Conservation (phyloP, 1,140 invertebrate genomes). For the Oncopodura yosiiana region DNA sequence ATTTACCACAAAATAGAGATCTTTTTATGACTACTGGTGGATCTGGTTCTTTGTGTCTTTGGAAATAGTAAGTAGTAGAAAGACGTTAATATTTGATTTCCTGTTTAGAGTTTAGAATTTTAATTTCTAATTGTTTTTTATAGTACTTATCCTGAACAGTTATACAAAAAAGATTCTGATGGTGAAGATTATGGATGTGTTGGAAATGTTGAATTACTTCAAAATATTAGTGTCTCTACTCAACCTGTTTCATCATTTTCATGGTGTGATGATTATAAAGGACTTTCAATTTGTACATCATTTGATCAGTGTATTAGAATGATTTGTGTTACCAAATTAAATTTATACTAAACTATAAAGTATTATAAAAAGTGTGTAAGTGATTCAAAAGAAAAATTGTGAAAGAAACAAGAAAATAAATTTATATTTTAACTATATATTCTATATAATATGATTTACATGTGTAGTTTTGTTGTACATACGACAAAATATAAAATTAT, state of each 20-base stretch:
- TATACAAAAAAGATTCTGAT: slow-evolving; percentile 56
- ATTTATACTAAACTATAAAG: slow-evolving; percentile 46
- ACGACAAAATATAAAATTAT: no score
- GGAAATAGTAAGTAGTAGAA: slow-evolving; percentile 81
- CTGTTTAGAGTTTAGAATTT: not conserved
- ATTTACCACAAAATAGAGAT: slow-evolving; percentile 88
- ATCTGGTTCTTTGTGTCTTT: slow-evolving; percentile 71
- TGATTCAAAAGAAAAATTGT: no score
- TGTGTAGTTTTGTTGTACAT: no score
- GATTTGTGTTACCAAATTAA: slow-evolving; percentile 80
- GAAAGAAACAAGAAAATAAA: no score
- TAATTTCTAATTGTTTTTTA: slow-evolving; percentile 34
- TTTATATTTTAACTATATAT: no score
- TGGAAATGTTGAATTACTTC: slow-evolving; percentile 63
- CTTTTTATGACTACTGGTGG: slow-evolving; percentile 86
- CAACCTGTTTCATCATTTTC: slow-evolving; percentile 83
- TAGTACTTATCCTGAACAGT: slow-evolving; percentile 72
- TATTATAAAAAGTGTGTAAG: no score
- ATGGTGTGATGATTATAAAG: slow-evolving; percentile 83
- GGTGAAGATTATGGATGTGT: slow-evolving; percentile 60
- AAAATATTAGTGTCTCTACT: slow-evolving; percentile 67
- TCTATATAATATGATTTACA: no score
- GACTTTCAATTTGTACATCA: slow-evolving; percentile 73
- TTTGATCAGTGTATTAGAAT: slow-evolving; percentile 88
- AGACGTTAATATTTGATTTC: not conserved